These are phyloP conservation scores for Cryptomyrus ogoouensis DNA, from an alignment of 2,113 vertebrate species.

Conservation along the genomic window DNA sequence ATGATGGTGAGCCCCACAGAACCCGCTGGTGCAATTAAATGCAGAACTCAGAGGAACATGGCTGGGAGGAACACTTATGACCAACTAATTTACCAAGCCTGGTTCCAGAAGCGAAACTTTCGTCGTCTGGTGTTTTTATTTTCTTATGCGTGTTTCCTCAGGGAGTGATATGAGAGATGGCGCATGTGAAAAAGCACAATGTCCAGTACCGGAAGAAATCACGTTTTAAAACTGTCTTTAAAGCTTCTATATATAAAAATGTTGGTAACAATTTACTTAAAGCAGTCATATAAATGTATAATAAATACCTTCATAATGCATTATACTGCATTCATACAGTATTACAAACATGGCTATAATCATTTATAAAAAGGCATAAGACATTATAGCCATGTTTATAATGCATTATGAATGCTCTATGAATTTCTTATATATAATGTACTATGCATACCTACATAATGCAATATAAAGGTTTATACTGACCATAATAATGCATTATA, in stretches of 20 bases:
- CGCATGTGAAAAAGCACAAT: constrained; percentile 42
- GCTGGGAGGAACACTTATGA: constrained; percentile 58
- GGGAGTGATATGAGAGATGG: constrained; percentile 64
- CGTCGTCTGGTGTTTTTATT: no score
- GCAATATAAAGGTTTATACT: no score
- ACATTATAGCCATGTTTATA: no score
- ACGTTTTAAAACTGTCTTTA: background rate
- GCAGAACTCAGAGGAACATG: constrained; percentile 46
- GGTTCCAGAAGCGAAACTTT: background rate
- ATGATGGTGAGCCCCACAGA: constrained; percentile 47
- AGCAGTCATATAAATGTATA: background rate
- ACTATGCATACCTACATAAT: no score
- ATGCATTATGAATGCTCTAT: no score
- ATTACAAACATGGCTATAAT: no score
- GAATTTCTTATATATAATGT: no score
- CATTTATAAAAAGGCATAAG: no score
- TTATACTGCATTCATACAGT: background rate
- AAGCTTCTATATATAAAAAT: background rate
- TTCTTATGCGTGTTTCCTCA: background rate
- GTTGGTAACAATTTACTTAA: background rate
- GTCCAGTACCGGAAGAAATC: background rate
- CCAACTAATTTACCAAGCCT: constrained; percentile 35
- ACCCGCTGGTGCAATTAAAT: constrained; percentile 66
- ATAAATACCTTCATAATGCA: background rate
- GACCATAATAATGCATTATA: no score